Evolutionary conservation across 1,140 invertebrate species (phyloP).

Genomic region (Branchinecta lynchi): DNA sequence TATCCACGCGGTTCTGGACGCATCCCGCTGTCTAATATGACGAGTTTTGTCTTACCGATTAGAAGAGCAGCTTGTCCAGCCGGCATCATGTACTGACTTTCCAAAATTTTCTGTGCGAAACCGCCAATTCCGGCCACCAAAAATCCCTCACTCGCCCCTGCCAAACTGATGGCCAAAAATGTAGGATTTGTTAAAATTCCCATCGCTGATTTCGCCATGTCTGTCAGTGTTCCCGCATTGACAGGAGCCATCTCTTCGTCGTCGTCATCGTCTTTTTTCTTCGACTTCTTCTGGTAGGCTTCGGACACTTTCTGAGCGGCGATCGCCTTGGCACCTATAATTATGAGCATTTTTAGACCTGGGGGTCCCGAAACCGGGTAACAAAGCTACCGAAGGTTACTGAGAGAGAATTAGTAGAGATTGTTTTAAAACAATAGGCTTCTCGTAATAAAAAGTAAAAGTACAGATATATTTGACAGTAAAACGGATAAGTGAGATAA

Average conservation of each 20-base stretch:
- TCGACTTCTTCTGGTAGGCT: constrained; percentile 37
- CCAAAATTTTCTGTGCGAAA: constrained; percentile 64
- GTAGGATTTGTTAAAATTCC: constrained; percentile 54
- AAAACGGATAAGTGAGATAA: no score
- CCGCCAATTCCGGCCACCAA: constrained; percentile 61
- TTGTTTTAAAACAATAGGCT: no score
- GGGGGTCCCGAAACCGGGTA: no score
- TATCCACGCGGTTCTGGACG: no score
- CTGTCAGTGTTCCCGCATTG: constrained; percentile 37
- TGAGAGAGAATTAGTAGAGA: no score
- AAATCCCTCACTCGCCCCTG: constrained; percentile 57
- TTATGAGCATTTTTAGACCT: constrained; percentile 13
- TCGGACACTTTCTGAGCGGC: constrained; percentile 49
- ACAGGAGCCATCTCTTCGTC: constrained; percentile 19
- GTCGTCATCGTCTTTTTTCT: constrained; percentile 21
- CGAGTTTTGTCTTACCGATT: constrained; percentile 42
- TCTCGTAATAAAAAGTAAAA: no score
- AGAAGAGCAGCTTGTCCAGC: constrained; percentile 53
- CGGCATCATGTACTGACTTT: constrained; percentile 62
- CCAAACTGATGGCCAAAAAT: constrained; percentile 61
- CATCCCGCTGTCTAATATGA: no score
- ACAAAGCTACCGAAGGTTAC: no score
- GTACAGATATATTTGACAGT: no score
- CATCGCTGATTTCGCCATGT: constrained; percentile 47
- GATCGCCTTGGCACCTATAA: constrained; percentile 43